A percentile compares a stretch with the other conserved stretches of the same genome.
These are phyloP conservation scores for Melanotus villosus DNA, from an alignment of 2,888 invertebrate species.

Conservation along the genomic window DNA sequence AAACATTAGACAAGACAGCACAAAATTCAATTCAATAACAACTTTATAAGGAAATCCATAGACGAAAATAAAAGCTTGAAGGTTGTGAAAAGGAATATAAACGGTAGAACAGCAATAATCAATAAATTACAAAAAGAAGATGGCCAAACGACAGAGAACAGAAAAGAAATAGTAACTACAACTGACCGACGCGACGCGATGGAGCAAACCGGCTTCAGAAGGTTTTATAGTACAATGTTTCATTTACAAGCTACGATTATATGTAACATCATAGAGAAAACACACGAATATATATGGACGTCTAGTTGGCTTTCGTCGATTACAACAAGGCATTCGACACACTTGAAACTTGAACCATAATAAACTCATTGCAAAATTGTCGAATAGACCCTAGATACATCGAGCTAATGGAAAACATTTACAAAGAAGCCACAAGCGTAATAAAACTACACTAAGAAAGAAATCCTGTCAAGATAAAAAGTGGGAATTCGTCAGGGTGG, in stretches of 20 bases:
- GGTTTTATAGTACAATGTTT: neutral
- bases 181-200: neutral
- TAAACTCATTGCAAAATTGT: neutral
- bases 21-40: neutral
- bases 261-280: neutral
- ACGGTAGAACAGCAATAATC: neutral
- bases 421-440: too few species aligned
- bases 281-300: slow-evolving; percentile 2
- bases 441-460: neutral
- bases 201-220: too few species aligned
- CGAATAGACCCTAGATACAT: slow-evolving; percentile 6
- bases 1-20: neutral
- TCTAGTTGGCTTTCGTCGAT: neutral
- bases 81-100: neutral
- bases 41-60: neutral
- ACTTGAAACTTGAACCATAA: slow-evolving; percentile 1
- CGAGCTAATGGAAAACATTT: too few species aligned
- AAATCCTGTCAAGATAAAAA: neutral
- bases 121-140: neutral
- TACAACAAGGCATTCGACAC: slow-evolving; percentile 13
- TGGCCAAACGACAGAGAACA: neutral
- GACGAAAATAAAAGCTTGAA: neutral
- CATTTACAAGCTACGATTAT: neutral
- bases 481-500: too few species aligned
- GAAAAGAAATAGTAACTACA: neutral